Conservation (phyloP, 2,113 vertebrate species). For the Limanda limanda region DNA sequence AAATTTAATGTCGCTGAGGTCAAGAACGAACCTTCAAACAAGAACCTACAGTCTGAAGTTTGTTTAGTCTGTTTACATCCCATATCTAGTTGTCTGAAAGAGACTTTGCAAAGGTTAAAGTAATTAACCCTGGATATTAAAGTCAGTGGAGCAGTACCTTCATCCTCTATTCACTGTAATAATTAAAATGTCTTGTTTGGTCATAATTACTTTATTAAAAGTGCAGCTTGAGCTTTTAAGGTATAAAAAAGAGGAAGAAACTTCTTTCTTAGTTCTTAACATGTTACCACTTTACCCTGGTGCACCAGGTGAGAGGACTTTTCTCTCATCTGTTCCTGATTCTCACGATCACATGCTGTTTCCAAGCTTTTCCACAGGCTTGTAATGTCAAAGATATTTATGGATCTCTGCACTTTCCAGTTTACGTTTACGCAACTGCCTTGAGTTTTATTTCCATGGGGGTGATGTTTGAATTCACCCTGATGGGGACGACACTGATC, state of each 20-base stretch:
- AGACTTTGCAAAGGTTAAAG: not conserved
- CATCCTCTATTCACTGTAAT: too few relatives aligned
- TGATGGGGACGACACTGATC: conserved; percentile 52
- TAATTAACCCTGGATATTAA: too few relatives aligned
- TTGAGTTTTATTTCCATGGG: conserved; percentile 49
- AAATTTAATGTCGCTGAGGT: not conserved
- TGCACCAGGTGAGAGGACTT: conserved; percentile 48
- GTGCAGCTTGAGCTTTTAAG: not conserved
- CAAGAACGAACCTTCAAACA: too few relatives aligned
- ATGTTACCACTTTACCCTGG: not conserved
- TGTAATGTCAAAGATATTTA: conserved; percentile 74
- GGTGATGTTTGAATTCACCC: conserved; percentile 62
- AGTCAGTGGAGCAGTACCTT: too few relatives aligned
- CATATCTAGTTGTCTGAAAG: not conserved
- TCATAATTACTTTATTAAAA: not conserved
- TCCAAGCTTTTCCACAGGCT: conserved; percentile 48
- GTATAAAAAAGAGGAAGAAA: not conserved
- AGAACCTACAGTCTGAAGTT: not conserved
- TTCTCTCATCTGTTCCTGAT: conserved; percentile 71
- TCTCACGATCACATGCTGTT: conserved; percentile 34
- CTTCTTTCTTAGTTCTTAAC: not conserved
- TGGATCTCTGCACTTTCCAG: conserved; percentile 34
- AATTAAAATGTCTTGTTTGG: too few relatives aligned
- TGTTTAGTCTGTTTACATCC: not conserved
- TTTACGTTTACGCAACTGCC: conserved; percentile 23